Conservation (phyloP, 2,888 invertebrate species). For the Pammene fasciana region DNA sequence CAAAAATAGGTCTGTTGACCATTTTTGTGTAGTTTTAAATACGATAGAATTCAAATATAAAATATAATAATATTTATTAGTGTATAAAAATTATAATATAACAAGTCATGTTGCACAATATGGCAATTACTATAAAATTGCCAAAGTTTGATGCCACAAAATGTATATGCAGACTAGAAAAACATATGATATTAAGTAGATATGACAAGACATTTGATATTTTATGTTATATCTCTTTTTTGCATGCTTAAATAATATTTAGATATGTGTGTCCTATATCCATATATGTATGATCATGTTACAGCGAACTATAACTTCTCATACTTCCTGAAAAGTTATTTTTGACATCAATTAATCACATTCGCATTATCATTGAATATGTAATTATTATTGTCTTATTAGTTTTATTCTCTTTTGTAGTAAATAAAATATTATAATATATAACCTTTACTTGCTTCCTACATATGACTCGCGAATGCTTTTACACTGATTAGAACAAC, state of each 20-base stretch:
- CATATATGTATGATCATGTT: neutral
- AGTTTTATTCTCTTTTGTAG: no score
- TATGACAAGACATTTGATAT: slow-evolving; percentile 16
- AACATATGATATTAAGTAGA: slow-evolving; percentile 11
- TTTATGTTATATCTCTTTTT: neutral
- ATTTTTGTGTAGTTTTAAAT: slow-evolving; percentile 4
- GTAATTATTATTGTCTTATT: no score
- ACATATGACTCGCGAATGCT: no score
- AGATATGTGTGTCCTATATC: neutral
- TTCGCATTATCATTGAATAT: no score
- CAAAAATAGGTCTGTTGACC: neutral
- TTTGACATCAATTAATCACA: no score
- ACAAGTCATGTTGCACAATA: neutral
- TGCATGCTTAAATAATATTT: neutral
- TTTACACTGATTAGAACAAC: neutral
- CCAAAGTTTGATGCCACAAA: neutral
- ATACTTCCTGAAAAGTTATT: no score
- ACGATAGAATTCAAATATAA: neutral
- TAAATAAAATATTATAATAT: neutral
- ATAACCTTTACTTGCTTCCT: neutral
- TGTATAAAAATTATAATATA: slow-evolving; percentile 7
- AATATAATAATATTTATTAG: neutral
- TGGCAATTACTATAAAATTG: neutral
- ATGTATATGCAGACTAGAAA: slow-evolving; percentile 7
- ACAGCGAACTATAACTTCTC: no score